phyloP scores from a whole-genome alignment of 2,888 invertebrate genomes.

The Nomada ferruginata region DNA sequence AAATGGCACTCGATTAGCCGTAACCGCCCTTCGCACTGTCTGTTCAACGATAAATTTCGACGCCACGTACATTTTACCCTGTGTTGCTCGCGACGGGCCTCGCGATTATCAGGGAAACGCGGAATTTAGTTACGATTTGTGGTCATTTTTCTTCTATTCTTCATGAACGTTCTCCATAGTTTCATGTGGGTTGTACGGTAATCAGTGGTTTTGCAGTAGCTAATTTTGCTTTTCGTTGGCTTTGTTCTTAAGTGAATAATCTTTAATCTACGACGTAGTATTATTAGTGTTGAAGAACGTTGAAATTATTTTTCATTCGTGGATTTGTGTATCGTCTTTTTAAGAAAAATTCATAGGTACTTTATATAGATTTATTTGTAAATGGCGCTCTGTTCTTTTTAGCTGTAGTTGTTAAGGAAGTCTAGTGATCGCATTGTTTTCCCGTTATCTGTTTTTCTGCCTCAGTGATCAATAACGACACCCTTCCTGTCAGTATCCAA shows the following conservation, averaged over 20 bases:
- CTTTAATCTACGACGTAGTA: too few relatives aligned
- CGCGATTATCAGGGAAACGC: not conserved
- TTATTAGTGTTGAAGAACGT: too few relatives aligned
- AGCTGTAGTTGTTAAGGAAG: not conserved
- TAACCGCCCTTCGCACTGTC: not conserved
- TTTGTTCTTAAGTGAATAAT: too few relatives aligned
- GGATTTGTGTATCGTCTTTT: not conserved
- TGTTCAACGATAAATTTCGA: conserved; percentile 18
- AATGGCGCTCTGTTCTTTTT: not conserved
- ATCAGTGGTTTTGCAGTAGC: too few relatives aligned
- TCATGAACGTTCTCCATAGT: not conserved
- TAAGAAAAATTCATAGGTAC: not conserved
- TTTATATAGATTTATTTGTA: not conserved
- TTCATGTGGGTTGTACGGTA: too few relatives aligned
- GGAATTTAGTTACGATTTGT: not conserved
- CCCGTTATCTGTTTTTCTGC: not conserved
- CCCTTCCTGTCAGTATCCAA: not conserved
- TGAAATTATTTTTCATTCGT: not conserved
- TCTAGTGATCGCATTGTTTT: not conserved
- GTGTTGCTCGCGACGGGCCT: not conserved
- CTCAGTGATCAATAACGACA: conserved; percentile 1
- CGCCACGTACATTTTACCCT: not conserved
- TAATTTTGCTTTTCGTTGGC: too few relatives aligned
- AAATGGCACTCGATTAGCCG: conserved; percentile 38
- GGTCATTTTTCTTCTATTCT: not conserved